Evolutionary conservation across 1,140 invertebrate species (phyloP), one percentile per base, ranked within the genome.

Genomic region (Bombus cullumanus): DNA sequence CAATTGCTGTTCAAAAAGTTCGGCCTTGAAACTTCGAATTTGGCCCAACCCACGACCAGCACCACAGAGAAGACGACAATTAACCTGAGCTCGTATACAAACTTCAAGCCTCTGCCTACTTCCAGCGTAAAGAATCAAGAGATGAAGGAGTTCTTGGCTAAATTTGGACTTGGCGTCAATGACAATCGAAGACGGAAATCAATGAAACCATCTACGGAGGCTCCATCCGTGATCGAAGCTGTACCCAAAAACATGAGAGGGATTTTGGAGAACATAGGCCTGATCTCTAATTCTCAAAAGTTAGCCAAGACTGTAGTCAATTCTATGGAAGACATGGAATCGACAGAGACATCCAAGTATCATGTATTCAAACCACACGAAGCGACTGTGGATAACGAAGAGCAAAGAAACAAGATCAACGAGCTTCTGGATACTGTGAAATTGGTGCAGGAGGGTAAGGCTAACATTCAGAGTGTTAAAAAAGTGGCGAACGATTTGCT

Each of bases 101-200:
- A 93, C 31, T 97, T 97, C 82, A 97, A 96, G 91, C 96, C 96
- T 3, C 86, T 97, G 10, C 96, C 96, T 18, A 94, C 94, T 25
- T 94, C 94, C 18, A 89, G 85, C 9, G 89, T 95, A 1, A 92
- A 93, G 53, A 94, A 96, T 72, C 91, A 94, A 57, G 96, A 96
- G 59, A 96, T 97, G 96, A 95, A 95, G 81, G 94, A 95, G 22
- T 96, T 97, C 47, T 86, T 97, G 34, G 94, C 95, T 0, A 94
- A 91, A 64, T 97, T 96, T 87, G 96, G 96, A 8, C 92, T 97
- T 4, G 94, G 95, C 1, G 85, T 91, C 39, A 47, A 22, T 22
- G 92, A 93, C 1, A 90, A 31, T 31, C 85, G 95, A 62, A 90
- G 83, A 8, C 89, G 94, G 53, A 96, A 95, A 76, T 85, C 95